Base-by-base conservation (phyloP, 1,140 invertebrate species). In the Prorops nasuta region DNA sequence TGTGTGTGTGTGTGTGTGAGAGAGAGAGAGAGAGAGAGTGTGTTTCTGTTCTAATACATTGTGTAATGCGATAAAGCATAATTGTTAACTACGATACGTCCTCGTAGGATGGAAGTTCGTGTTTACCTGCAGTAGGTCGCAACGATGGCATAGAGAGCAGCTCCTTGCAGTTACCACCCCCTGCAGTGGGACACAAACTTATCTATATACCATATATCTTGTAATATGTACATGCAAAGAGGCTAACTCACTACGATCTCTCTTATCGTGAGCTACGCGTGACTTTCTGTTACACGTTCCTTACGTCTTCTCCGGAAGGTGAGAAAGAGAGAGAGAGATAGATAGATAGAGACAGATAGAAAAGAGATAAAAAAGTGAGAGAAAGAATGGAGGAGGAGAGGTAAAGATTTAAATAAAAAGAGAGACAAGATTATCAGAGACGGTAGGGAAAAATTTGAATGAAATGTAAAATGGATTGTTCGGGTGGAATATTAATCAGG, bases 171-270 rank as follows among this genome's bases (percentile, higher is more conserved):
- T 77, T 77, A 77, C 74, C 74, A 77, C 74, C 72, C 75, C 72
- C 75, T 77, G 75, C 72, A 76, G 74, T 74, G 72, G 75, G 72
- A 77, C 74, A 77, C 75, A 77, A 77, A 77, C 75, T 77, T 74
- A 74, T 77, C 75, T 75, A 74, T 77, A 76, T 72, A 74, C 71
- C 73, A 73, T 68, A 74, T 66, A 72, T 72, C 70, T 72, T 58
- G 63, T 68, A 64, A 56, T 64, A 54, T 58, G 44, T 60, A 63
- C 66, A 60, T 67, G 67, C 65, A 67, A 55, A 60, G 55, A 64
- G 37, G 65, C 66, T 70, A 69, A 64, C 58, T 58, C 53, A 64
- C 64, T 70, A 69, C 55, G 34, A 51, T 66, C 58, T 56, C 58
- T 57, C 46, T 37, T 63, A 43, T 54, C 49, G 60, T 69, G 66